These are phyloP conservation scores for Fopius arisanus DNA, from an alignment of 1,140 invertebrate genomes.

Conservation along the genomic window DNA sequence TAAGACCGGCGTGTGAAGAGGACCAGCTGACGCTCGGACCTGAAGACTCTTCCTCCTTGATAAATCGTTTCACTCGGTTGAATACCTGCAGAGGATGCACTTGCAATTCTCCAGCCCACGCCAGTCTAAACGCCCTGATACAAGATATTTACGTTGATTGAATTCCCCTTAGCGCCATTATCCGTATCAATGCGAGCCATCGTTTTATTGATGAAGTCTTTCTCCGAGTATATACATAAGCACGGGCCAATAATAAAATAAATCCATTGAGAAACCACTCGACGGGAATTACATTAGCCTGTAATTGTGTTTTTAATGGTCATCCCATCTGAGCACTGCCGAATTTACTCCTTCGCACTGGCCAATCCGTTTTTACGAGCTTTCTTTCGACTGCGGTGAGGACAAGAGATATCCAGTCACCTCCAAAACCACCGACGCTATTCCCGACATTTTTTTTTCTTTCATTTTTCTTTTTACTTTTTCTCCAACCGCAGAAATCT, in stretches of 20 bases:
- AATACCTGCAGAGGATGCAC: slow-evolving; percentile 4
- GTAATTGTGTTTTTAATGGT: slow-evolving; percentile 57
- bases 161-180: background rate
- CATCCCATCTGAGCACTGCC: slow-evolving; percentile 43
- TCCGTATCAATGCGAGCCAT: background rate
- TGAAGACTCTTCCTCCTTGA: slow-evolving; percentile 1
- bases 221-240: background rate
- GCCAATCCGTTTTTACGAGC: slow-evolving; percentile 48
- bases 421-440: background rate
- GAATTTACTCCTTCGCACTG: slow-evolving; percentile 42
- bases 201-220: background rate
- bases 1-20: slow-evolving; percentile 49
- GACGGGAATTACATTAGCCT: slow-evolving; percentile 49
- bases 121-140: background rate
- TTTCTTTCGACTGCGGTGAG: slow-evolving; percentile 26
- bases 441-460: slow-evolving; percentile 14
- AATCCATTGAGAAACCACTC: slow-evolving; percentile 35
- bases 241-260: background rate
- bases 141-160: slow-evolving; percentile 7
- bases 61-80: background rate
- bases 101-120: slow-evolving; percentile 1
- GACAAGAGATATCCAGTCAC: background rate
- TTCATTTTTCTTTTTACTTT: no score
- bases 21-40: slow-evolving; percentile 32
- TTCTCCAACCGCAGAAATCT: slow-evolving; percentile 30